These are phyloP conservation scores for Psittacula cyanocephala DNA, from an alignment of 2,113 vertebrate species.

Conservation along the genomic window DNA sequence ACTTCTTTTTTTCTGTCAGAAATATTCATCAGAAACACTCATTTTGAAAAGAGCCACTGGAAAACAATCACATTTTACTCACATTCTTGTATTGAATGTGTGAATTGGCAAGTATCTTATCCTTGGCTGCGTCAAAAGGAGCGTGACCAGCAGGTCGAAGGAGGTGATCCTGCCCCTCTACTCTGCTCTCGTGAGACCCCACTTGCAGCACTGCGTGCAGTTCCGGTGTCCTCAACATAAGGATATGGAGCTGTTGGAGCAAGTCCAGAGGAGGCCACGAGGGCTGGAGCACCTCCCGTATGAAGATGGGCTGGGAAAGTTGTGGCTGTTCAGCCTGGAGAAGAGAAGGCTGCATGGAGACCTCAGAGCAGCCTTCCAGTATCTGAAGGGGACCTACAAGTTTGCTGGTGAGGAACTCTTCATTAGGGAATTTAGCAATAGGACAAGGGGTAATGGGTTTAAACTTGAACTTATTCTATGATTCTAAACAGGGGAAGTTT, in stretches of 20 bases:
- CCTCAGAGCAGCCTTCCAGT: not conserved
- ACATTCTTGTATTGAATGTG: not conserved
- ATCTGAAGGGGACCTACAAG: not conserved
- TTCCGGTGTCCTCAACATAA: not conserved
- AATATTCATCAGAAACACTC: not conserved
- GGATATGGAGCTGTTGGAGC: no score
- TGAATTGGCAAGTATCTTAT: not conserved
- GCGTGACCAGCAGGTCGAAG: accelerated
- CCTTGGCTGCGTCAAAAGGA: not conserved
- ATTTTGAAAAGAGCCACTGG: not conserved
- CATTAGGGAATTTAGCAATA: not conserved
- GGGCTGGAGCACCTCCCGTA: no score
- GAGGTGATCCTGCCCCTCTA: not conserved
- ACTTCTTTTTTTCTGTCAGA: not conserved
- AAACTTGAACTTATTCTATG: not conserved
- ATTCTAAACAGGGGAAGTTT: not conserved
- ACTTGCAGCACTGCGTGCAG: not conserved
- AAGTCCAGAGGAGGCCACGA: no score
- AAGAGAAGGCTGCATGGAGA: not conserved
- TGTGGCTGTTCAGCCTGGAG: not conserved
- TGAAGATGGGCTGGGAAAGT: no score
- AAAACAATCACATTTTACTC: not conserved
- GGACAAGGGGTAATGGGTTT: not conserved
- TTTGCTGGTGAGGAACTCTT: accelerated
- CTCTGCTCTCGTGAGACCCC: no score